A percentile compares a stretch with the other conserved stretches of the same genome.
These are phyloP conservation scores for Chaetodon trifasciatus DNA, from an alignment of 2,797 vertebrate species.

Conservation along the genomic window DNA sequence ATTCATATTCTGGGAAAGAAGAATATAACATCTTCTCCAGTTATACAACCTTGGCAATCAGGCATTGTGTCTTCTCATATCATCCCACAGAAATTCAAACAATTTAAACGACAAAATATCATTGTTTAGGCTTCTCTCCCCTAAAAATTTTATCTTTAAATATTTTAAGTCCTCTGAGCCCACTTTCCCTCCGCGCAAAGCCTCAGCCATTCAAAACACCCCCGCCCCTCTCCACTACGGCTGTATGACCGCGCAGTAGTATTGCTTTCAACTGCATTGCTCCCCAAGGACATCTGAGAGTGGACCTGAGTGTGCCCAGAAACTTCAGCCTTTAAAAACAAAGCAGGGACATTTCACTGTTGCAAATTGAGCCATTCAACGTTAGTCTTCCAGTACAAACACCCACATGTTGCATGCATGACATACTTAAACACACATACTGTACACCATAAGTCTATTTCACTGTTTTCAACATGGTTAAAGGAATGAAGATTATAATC, in stretches of 20 bases:
- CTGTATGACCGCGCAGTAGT: slow-evolving; percentile 66
- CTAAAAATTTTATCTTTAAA: slow-evolving; percentile 69
- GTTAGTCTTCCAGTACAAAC: slow-evolving; percentile 53
- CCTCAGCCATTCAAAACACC: slow-evolving; percentile 71
- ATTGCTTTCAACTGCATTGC: slow-evolving; percentile 79
- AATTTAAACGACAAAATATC: slow-evolving; percentile 54
- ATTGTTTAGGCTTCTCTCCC: slow-evolving; percentile 52
- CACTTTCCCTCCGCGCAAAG: slow-evolving; percentile 62
- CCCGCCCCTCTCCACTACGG: slow-evolving; percentile 46
- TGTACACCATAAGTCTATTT: slow-evolving; percentile 35
- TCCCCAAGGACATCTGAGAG: slow-evolving; percentile 77
- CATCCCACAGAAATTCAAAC: slow-evolving; percentile 60
- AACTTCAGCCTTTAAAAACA: slow-evolving; percentile 82
- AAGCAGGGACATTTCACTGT: slow-evolving; percentile 67
- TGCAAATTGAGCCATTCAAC: slow-evolving; percentile 65
- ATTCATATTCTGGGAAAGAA: slow-evolving; percentile 56
- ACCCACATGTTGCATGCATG: slow-evolving; percentile 34
- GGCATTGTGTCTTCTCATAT: slow-evolving; percentile 35
- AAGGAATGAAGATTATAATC: slow-evolving; percentile 42
- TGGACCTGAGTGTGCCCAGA: slow-evolving; percentile 76
- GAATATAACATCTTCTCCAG: slow-evolving; percentile 59
- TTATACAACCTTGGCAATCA: slow-evolving; percentile 60
- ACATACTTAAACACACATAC: slow-evolving; percentile 32
- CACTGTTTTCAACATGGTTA: slow-evolving; percentile 35
- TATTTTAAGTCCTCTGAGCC: slow-evolving; percentile 71